Percentiles rank a stretch among this genome's conserved stretches.
Evolutionary conservation across 2,113 vertebrate species (phyloP).

Genomic region (Perca flavescens): DNA sequence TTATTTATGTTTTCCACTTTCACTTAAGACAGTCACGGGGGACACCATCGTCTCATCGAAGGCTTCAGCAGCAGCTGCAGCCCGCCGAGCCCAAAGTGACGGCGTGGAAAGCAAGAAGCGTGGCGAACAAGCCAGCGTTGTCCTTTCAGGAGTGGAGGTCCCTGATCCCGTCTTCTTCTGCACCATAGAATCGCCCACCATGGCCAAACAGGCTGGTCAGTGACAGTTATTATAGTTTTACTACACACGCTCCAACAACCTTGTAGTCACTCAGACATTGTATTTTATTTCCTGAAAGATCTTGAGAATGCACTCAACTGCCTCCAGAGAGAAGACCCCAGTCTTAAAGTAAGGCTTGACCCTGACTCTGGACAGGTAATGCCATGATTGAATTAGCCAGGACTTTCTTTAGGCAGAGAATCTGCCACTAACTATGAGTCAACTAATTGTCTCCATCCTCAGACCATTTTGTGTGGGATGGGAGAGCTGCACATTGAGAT

Average conservation of each 20-base stretch:
- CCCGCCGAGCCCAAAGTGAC: conserved; percentile 76
- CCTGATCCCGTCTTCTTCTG: conserved; percentile 99
- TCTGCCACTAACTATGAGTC: background rate
- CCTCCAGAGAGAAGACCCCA: conserved; percentile 97
- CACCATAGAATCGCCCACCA: conserved; percentile 95
- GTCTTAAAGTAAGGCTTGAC: conserved; percentile 84
- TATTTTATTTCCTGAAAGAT: conserved; percentile 79
- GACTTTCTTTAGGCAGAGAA: background rate
- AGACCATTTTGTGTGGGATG: conserved; percentile 98
- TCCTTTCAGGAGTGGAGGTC: conserved; percentile 93
- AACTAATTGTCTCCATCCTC: conserved; percentile 16
- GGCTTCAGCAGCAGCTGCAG: conserved; percentile 88
- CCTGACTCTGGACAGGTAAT: conserved; percentile 84
- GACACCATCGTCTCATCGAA: conserved; percentile 96
- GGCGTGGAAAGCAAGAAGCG: conserved; percentile 39
- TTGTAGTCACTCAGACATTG: background rate
- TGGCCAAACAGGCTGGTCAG: conserved; percentile 91
- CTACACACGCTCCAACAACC: background rate
- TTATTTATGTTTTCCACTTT: background rate
- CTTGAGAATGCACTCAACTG: conserved; percentile 92
- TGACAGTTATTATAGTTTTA: background rate
- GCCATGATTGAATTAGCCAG: background rate
- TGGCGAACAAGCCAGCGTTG: conserved; percentile 72
- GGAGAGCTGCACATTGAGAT: conserved; percentile 98
- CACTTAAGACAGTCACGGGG: conserved; percentile 91